Base-by-base conservation (phyloP, 2,113 vertebrate genomes). In the Austrofundulus limnaeus region DNA sequence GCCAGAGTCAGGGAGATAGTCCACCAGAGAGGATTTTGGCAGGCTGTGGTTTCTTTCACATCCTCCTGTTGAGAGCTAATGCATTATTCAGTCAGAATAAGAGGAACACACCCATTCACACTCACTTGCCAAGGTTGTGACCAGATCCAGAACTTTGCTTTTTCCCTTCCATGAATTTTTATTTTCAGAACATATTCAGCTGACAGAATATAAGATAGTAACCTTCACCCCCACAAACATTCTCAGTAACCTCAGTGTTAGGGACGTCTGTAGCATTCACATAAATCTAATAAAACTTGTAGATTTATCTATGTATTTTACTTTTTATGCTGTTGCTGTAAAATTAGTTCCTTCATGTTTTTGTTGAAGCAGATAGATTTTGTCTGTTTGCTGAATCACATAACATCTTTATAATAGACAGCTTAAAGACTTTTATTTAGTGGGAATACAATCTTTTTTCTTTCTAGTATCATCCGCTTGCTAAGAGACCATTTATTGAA, bases 11-110 rank as follows among this genome's bases (percentile, higher is more conserved):
- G 21, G 67, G 12, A 1, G 4, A 17, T 63, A 61, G 31, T 54
- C 58, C 37, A 67, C 41, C 69, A 70, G 47, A 65, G 20, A 45
- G 15, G 41, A 58, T 67, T 78, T 67, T 43, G 56, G 49, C 53
- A 61, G 41, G 49, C 56, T 46, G 42, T 56, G 45, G 69, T 78
- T 84, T 75, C 45, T 61, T 61, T 84, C 72, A 64, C 54, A 78
- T 78, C 51, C 58, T 71, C 63, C 74, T 62, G 61, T 66, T 59
- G 55, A 66, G 55, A 74, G 50, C 51, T 47, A 53, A 77, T 85
- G 72, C 75, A 84, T 89, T 83, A 84, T 86, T 85, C 75, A 84
- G 14, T 39, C 24, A 20, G 61, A 64, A 76, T 70, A 54, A 70
- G 54, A 71, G 77, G 15, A 69, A 55, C 60, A 69, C 56, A 73